phyloP scores from a whole-genome alignment of 2,113 vertebrate genomes.

The Oreochromis spilurus region DNA sequence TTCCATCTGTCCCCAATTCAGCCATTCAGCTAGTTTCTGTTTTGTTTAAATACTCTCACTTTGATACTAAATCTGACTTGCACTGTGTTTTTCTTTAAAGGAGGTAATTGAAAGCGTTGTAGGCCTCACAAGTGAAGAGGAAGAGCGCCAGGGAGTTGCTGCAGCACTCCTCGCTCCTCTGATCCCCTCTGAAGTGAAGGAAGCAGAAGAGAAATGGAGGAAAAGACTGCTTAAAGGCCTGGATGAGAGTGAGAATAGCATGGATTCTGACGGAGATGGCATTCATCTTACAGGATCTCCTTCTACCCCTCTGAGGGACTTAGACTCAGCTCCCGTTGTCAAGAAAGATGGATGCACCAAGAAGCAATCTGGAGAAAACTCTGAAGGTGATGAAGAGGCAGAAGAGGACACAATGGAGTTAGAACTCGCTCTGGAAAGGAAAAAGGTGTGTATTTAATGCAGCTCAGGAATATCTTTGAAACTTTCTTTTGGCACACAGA shows the following conservation, averaged over 20 bases:
- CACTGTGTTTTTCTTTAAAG: slow-evolving; percentile 58
- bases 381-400: slow-evolving; percentile 78
- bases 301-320: neutral
- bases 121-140: slow-evolving; percentile 88
- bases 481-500: neutral
- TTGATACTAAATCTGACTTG: neutral
- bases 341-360: slow-evolving; percentile 79
- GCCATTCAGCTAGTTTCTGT: neutral
- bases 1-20: neutral
- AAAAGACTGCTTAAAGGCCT: slow-evolving; percentile 83
- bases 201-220: slow-evolving; percentile 93
- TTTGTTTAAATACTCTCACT: neutral
- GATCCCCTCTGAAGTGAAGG: slow-evolving; percentile 86
- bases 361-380: slow-evolving; percentile 74
- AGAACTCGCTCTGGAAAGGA: slow-evolving; percentile 91
- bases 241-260: slow-evolving; percentile 72
- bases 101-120: slow-evolving; percentile 92
- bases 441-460: slow-evolving; percentile 75
- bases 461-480: neutral
- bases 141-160: slow-evolving; percentile 89
- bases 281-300: slow-evolving; percentile 25
- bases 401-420: slow-evolving; percentile 92
- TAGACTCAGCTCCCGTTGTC: slow-evolving; percentile 55
- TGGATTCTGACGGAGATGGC: slow-evolving; percentile 68
- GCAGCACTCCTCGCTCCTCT: slow-evolving; percentile 89